phyloP scores from a whole-genome alignment of 1,140 invertebrate genomes.

The Drosophila bocqueti region DNA sequence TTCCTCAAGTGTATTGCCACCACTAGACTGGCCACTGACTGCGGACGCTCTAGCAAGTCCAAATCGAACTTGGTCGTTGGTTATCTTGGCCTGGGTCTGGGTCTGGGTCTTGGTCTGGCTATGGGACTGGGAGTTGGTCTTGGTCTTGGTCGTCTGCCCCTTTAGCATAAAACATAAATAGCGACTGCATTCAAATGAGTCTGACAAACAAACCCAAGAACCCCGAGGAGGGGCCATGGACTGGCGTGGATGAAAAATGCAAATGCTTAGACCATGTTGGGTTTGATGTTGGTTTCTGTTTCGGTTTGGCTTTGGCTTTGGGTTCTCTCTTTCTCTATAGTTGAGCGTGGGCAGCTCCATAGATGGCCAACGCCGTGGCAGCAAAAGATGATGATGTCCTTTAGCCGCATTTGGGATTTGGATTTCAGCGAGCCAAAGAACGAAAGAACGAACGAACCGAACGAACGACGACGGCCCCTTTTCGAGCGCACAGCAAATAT shows the following conservation, averaged over 20 bases:
- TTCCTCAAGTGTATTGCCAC: neutral
- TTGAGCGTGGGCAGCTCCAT: constrained; percentile 42
- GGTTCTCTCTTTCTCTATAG: neutral
- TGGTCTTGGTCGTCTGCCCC: constrained; percentile 43
- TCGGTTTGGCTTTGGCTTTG: neutral
- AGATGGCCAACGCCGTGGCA: constrained; percentile 20
- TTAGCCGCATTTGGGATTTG: constrained; percentile 42
- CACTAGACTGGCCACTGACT: constrained; percentile 20
- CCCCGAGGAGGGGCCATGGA: constrained; percentile 12
- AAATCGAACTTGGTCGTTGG: constrained; percentile 8
- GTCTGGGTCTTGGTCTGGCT: neutral
- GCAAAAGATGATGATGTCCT: constrained; percentile 47
- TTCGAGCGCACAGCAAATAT: constrained; percentile 37
- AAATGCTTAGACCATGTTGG: constrained; percentile 51
- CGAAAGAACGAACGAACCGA: neutral
- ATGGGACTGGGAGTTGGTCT: constrained; percentile 6
- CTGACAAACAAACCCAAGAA: constrained; percentile 69
- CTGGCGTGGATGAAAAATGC: constrained; percentile 45
- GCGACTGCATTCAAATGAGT: constrained; percentile 81
- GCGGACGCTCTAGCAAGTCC: constrained; percentile 7
- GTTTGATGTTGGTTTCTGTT: constrained; percentile 37
- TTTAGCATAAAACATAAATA: constrained; percentile 84
- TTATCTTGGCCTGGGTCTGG: constrained; percentile 8
- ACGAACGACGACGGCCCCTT: constrained; percentile 7
- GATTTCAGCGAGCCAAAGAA: constrained; percentile 6